Percentiles rank a stretch among this genome's conserved stretches.
Conservation (phyloP, 2,797 vertebrate genomes). For the Esox lucius region DNA sequence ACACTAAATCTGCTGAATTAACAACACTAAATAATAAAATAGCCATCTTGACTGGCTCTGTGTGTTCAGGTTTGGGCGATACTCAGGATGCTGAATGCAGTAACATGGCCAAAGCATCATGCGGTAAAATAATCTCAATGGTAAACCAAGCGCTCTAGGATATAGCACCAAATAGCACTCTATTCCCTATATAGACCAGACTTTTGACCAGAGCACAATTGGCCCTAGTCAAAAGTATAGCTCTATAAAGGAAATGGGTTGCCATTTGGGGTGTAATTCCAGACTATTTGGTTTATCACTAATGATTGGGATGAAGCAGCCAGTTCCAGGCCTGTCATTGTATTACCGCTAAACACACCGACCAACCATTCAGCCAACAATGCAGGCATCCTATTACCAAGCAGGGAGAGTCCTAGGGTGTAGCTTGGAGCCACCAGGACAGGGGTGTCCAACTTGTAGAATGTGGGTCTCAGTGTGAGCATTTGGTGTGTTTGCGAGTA, state of each 20-base stretch:
- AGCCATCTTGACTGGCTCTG: constrained; percentile 40
- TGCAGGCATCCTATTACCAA: neutral
- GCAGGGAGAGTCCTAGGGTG: constrained; percentile 10
- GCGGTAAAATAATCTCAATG: constrained; percentile 49
- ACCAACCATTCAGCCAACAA: neutral
- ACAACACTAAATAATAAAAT: constrained; percentile 42
- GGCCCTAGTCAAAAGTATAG: neutral
- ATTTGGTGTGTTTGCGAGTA: no score
- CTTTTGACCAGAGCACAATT: neutral
- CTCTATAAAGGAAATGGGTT: neutral
- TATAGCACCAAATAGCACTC: neutral
- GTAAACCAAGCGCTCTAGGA: constrained; percentile 57
- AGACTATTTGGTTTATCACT: neutral
- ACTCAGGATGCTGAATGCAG: constrained; percentile 61
- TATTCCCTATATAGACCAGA: neutral
- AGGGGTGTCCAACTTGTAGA: neutral
- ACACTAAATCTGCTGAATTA: constrained; percentile 23
- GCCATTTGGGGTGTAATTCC: neutral
- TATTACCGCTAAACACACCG: constrained; percentile 35
- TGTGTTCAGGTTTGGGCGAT: constrained; percentile 30
- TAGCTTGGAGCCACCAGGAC: neutral
- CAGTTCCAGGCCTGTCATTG: constrained; percentile 48
- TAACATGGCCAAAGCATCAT: constrained; percentile 50
- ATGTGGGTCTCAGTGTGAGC: neutral
- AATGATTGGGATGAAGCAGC: constrained; percentile 20